Conservation (phyloP, 2,888 invertebrate species). For the Beris morrisii region DNA sequence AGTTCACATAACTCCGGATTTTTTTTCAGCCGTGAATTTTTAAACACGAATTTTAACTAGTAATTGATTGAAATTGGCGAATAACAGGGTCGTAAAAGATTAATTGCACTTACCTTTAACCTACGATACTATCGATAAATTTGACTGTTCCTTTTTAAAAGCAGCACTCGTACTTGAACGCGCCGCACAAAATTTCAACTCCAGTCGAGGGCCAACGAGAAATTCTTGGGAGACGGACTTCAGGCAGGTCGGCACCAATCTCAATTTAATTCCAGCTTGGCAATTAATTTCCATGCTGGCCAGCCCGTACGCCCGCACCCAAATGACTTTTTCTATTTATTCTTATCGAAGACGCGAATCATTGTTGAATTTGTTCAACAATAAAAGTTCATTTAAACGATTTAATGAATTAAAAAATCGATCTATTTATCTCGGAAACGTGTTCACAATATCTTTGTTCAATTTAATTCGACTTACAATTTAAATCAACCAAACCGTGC, state of each 20-base stretch:
- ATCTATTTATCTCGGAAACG: too few species aligned
- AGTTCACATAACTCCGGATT: neutral
- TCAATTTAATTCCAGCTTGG: neutral
- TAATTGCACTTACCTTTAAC: conserved; percentile 4
- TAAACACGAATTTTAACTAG: too few species aligned
- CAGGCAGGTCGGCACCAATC: conserved; percentile 9
- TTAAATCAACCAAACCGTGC: too few species aligned
- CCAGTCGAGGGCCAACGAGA: conserved; percentile 7
- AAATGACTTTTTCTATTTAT: neutral
- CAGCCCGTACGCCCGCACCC: neutral
- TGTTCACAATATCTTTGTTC: too few species aligned
- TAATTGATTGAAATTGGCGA: too few species aligned
- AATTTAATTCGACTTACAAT: too few species aligned
- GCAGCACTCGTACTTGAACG: conserved; percentile 15
- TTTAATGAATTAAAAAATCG: too few species aligned
- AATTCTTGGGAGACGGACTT: conserved; percentile 24
- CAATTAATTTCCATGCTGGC: neutral
- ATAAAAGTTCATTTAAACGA: too few species aligned
- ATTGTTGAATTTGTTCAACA: neutral
- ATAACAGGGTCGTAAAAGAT: neutral
- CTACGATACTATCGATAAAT: conserved; percentile 9
- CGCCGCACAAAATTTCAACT: conserved; percentile 25
- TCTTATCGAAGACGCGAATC: conserved; percentile 14
- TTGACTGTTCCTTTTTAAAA: too few species aligned
- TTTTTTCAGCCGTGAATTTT: neutral